Evolutionary conservation across 2,888 invertebrate genomes (phyloP), one percentile per base, ranked within the genome.

Genomic region (Clivina fossor): DNA sequence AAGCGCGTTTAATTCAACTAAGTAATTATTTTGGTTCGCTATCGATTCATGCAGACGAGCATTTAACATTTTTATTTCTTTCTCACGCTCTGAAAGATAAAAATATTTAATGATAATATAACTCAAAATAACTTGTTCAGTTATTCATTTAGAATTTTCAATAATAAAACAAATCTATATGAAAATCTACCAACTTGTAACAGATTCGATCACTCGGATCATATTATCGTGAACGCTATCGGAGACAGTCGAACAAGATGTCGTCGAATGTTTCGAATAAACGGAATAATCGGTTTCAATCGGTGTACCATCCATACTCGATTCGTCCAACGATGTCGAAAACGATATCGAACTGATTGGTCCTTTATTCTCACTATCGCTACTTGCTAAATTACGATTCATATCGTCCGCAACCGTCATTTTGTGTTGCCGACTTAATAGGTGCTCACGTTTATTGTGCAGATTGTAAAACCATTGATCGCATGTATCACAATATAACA

Each of bases 381-480:
- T 62, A 58, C 18, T 18, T 11, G 64, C 68, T 49, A 73, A 61
- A 62, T 74, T 74, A 53, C 70, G 67, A 53, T 66, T 67, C 61
- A 73, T 74, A 57, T 73, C 73, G 16, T 74, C 74, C 4, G 73
- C 73, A 22, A 74, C 68, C 4, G 71, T 70, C 68, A 72, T 77
- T 44, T 79, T 71, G 67, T 81, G 81, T 59, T 78, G 78, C 58
- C 76, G 71, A 4, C 81, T 80, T 65, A 78, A 77, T 61, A 81
- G 69, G 68, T 81, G 81, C 62, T 81, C 81, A 50, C 76, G 73
- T 65, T 80, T 81, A 66, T 81, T 81, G 64, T 81, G 81, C 30
- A 78, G 66, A 58, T 78, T 78, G 57, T 77, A 78, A 65, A 81
- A 81, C 73, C 78, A 79, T 63, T 79, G 78, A 65, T 81, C 78